phyloP scores from a whole-genome alignment of 2,113 vertebrate species.

The Pteronura brasiliensis region DNA sequence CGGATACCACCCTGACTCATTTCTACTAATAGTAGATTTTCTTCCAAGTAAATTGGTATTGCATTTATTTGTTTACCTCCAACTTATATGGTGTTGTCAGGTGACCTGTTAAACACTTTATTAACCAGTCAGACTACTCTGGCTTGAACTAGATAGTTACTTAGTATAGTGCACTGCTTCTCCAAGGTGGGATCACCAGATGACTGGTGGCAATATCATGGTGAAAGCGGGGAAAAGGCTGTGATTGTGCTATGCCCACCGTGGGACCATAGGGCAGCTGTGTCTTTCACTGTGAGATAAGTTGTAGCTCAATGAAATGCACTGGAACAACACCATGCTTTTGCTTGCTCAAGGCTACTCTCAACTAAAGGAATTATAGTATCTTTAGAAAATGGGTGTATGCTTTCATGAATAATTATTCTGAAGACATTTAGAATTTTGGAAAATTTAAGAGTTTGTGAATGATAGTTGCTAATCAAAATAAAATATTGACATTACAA shows the following conservation, averaged over 20 bases:
- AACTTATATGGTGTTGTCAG: background rate
- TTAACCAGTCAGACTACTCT: background rate
- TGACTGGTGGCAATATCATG: background rate
- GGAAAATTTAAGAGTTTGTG: background rate
- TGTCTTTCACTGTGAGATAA: background rate
- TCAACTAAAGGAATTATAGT: background rate
- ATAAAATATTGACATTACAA: background rate
- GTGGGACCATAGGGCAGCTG: background rate
- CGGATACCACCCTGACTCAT: background rate
- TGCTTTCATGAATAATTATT: background rate
- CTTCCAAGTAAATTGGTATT: background rate
- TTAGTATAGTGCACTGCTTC: background rate
- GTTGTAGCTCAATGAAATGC: background rate
- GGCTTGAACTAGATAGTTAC: background rate
- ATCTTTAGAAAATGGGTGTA: background rate
- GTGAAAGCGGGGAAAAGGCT: background rate
- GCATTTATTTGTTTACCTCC: background rate
- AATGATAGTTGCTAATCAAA: background rate
- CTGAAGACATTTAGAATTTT: conserved; percentile 16
- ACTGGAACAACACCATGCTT: background rate
- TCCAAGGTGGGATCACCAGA: background rate
- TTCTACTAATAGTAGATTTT: conserved; percentile 9
- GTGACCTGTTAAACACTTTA: background rate
- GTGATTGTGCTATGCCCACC: background rate
- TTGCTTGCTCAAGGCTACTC: background rate